Base-by-base conservation (phyloP, 2,797 vertebrate genomes). In the Cirrhinus mrigala region DNA sequence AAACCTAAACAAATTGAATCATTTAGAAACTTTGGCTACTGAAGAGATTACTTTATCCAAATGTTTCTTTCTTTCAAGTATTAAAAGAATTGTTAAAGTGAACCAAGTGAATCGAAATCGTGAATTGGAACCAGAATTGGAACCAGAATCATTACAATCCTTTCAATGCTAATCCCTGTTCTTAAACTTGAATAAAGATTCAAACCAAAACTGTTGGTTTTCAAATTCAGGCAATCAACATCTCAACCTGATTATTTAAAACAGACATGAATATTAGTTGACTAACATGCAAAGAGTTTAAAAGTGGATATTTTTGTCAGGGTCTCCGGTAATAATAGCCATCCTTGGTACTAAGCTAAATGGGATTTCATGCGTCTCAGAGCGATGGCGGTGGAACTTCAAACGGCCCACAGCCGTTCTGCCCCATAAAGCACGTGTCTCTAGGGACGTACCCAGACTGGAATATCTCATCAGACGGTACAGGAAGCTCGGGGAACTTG, bases 401-500 rank as follows among this genome's bases (percentile, higher is more conserved):
- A 92, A 74, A 85, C 88, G 86, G 90, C 91, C 91, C 88, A 88
- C 92, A 90, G 89, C 93, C 89, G 88, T 92, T 89, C 88, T 91
- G 92, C 93, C 91, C 93, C 93, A 92, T 91, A 91, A 90, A 92
- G 83, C 91, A 88, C 92, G 40, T 91, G 93, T 96, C 95, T 95
- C 92, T 86, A 88, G 93, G 93, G 91, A 92, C 93, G 92, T 94
- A 94, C 94, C 58, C 94, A 92, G 87, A 94, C 94, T 94, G 90
- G 94, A 96, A 94, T 89, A 95, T 91, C 91, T 93, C 93, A 91
- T 92, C 92, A 91, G 90, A 93, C 89, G 89, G 87, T 92, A 95
- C 95, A 95, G 95, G 94, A 96, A 93, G 93, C 91, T 88, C 91
- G 80, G 94, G 82, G 89, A 89, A 95, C 94, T 95, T 93, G 95